Base-by-base conservation (phyloP, 2,113 vertebrate species). In the Nasalis larvatus region DNA sequence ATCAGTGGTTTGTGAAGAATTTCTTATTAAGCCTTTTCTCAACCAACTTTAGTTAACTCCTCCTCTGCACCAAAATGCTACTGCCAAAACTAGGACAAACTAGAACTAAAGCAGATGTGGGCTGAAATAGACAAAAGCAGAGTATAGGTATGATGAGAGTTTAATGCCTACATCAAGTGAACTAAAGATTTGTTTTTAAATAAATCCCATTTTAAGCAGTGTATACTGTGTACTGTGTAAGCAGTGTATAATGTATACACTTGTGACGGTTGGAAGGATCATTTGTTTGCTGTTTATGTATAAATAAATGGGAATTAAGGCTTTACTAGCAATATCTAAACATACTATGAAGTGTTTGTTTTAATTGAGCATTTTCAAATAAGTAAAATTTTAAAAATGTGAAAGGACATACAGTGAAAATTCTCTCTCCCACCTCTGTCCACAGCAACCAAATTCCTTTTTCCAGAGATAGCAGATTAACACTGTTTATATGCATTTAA, bases 311-410 rank as follows among this genome's bases (percentile, higher is more conserved):
- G 71, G 76, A 86, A 77, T 82, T 91, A 89, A 60, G 58, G 10
- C 5, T 52, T 35, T n/a, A 66, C 16, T 89, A 86, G 30, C 17
- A 94, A 1, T 92, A 91, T 58, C n/a, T 94, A 42, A 92, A 17
- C 94, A 81, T 71, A 90, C 10, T 69, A 9, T 96, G 25, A 80
- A 45, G 8, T 12, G 4, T 82, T 97, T 60, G 11, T 89, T 86
- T 78, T 42, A 81, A 69, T 94, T 85, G 83, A 81, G 81, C 86
- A 56, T 66, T 86, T 92, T 86, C 16, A 92, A 68, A 60, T 60
- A 76, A 25, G 37, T 95, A 58, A 73, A 71, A 60, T 10, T 74
- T 81, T 30, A 25, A 88, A 89, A 82, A 77, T 74, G 49, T 86
- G 27, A 80, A 58, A 45, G 11, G 20, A 42, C 77, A 45, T 87